A percentile compares a stretch with the other conserved stretches of the same genome.
Evolutionary conservation across 2,113 vertebrate species (phyloP).

Genomic region (Podarcis muralis): DNA sequence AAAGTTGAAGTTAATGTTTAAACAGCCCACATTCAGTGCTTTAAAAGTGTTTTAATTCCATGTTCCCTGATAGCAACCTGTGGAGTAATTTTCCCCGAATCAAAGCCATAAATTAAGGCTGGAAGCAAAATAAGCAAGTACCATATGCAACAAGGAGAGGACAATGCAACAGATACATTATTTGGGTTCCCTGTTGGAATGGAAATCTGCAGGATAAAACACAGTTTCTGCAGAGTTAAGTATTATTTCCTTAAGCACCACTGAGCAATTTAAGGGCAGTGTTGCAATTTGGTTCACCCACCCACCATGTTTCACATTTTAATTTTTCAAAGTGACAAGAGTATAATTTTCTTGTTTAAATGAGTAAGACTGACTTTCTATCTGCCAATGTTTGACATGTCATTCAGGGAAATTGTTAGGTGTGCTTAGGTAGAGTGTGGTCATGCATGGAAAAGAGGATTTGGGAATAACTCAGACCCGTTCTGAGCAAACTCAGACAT

Average conservation of each 20-base stretch:
- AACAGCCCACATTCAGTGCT: slow-evolving; percentile 30
- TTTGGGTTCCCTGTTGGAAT: slow-evolving; percentile 14
- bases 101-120: slow-evolving; percentile 17
- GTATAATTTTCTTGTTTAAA: slow-evolving; percentile 42
- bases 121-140: not conserved
- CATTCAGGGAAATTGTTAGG: slow-evolving; percentile 26
- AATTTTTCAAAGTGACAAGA: slow-evolving; percentile 21
- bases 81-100: not conserved
- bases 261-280: slow-evolving; percentile 25
- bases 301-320: slow-evolving; percentile 22
- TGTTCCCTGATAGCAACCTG: slow-evolving; percentile 8
- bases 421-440: not conserved
- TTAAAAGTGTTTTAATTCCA: slow-evolving; percentile 25
- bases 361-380: slow-evolving; percentile 22
- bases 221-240: slow-evolving; percentile 24
- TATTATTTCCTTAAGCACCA: slow-evolving; percentile 17
- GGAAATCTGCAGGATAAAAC: slow-evolving; percentile 28
- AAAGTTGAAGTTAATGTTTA: slow-evolving; percentile 49
- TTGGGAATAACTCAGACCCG: not conserved
- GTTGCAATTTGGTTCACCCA: slow-evolving; percentile 15
- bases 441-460: slow-evolving; percentile 14
- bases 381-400: slow-evolving; percentile 9
- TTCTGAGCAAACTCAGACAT: not conserved
- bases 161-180: not conserved
- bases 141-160: not conserved